Evolutionary conservation across 2,797 vertebrate species (phyloP).

Genomic region (Micrastur ruficollis): DNA sequence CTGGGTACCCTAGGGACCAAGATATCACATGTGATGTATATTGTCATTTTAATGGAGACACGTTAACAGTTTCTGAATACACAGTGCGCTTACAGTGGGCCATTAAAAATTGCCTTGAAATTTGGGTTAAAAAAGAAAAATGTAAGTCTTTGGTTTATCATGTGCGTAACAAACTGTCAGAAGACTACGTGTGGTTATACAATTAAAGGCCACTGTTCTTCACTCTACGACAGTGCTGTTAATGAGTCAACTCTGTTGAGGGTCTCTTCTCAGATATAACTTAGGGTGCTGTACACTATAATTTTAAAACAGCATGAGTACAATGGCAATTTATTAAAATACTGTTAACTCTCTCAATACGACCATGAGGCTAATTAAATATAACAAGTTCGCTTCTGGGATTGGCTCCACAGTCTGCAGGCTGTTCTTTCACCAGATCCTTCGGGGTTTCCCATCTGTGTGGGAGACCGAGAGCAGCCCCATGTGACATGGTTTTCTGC

Average conservation of each 20-base stretch:
- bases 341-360: conserved; percentile 34
- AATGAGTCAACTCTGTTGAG: not conserved
- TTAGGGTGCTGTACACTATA: conserved; percentile 3
- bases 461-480: conserved; percentile 2
- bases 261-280: conserved; percentile 6
- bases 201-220: conserved; percentile 21
- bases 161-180: not conserved
- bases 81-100: not conserved
- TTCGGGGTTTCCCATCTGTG: conserved; percentile 36
- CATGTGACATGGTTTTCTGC: not conserved
- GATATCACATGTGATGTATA: not conserved
- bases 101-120: not conserved
- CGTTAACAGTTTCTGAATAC: not conserved
- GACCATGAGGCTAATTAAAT: conserved; percentile 50
- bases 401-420: conserved; percentile 11
- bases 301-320: conserved; percentile 13
- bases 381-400: conserved; percentile 41
- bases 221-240: not conserved
- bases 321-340: conserved; percentile 51
- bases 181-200: not conserved
- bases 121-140: not conserved
- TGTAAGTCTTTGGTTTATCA: not conserved
- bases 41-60: not conserved
- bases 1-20: not conserved
- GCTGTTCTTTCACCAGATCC: conserved; percentile 1